phyloP scores from a whole-genome alignment of 2,797 vertebrate species.

The Oceanodroma leucorhoa region DNA sequence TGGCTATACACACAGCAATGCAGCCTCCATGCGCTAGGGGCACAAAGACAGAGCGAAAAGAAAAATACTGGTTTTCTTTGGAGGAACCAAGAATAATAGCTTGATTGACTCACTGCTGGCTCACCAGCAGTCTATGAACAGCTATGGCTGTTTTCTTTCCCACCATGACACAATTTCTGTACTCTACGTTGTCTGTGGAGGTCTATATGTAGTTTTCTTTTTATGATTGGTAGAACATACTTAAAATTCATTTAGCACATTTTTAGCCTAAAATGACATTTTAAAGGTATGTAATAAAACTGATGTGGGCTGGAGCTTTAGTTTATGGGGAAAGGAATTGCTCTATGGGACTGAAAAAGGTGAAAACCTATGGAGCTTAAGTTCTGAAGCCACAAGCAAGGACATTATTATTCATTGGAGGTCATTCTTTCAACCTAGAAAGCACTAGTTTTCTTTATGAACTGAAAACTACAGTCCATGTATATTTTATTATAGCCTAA shows the following conservation, averaged over 20 bases:
- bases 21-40: background rate
- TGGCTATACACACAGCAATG: rapidly evolving
- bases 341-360: background rate
- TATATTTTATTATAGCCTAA: background rate
- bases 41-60: background rate
- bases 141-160: background rate
- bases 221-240: background rate
- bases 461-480: background rate
- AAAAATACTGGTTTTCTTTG: background rate
- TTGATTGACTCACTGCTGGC: background rate
- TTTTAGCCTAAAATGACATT: constrained; percentile 20
- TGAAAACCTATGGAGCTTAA: background rate
- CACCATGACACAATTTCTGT: background rate
- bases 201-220: background rate
- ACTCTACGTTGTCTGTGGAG: background rate
- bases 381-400: constrained; percentile 21
- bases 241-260: background rate
- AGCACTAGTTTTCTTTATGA: constrained; percentile 17
- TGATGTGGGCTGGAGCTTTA: background rate
- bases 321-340: constrained; percentile 3
- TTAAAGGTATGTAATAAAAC: constrained; percentile 5
- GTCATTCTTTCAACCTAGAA: background rate
- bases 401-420: constrained; percentile 14
- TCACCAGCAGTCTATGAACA: background rate
- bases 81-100: background rate